Evolutionary conservation across 2,888 invertebrate genomes (phyloP), one percentile per base, ranked within the genome.

Genomic region (Vanessa cardui): DNA sequence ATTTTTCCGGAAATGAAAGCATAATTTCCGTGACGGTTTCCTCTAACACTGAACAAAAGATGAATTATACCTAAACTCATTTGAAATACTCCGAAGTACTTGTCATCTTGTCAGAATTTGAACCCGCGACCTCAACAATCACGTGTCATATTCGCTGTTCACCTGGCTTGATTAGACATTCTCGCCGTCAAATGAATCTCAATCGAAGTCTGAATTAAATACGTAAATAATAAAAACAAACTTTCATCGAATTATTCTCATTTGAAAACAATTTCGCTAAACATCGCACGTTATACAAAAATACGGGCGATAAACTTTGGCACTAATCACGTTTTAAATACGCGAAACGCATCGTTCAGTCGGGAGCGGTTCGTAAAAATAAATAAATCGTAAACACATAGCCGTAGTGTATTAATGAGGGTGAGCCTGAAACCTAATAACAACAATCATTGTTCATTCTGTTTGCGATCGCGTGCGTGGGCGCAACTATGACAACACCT

Each of bases 381-480:
- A 69, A 67, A 70, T 62, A 70, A 64, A 66, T 56, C 62, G 52
- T 54, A 16, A 26, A 16, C 16, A 31, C 6, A 52, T 58, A 50
- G 58, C 20, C 58, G 44, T 12, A 39, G 33, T 64, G 62, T 62
- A 64, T 62, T 61, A 63, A 63, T 64, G 64, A 47, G 64, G 58
- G 59, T 58, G 59, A 33, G 67, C 31, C 54, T 49, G 26, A 64
- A 70, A 65, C 56, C 21, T 45, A 69, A 58, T 62, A 59, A 62
- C 63, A 71, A 69, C 71, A 71, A 64, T 64, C 64, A 47, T 64
- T 62, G 52, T 54, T 54, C 49, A n/a, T 46, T 9, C 18, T 21
- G n/a, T 44, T 84, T 83, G 83, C 86, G 86, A 75, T 84, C 78
- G 76, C 46, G 16, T 33, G 84, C 83, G 83, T 86, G 86, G 75